Conservation (phyloP, 2,113 vertebrate species). For the Bostrychus sinensis region DNA sequence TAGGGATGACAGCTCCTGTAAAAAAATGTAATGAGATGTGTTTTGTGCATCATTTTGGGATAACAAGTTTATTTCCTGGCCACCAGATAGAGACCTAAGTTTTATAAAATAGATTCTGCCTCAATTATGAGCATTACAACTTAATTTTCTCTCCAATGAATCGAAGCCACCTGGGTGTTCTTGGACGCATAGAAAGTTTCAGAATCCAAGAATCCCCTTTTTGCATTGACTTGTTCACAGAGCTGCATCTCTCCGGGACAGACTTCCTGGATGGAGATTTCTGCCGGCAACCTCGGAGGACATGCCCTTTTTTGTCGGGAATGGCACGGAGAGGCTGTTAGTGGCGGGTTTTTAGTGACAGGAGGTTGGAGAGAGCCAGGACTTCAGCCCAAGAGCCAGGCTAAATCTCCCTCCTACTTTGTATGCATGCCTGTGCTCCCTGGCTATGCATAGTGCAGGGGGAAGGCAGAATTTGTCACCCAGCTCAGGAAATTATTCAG, state of each 20-base stretch:
- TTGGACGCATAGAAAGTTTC: slow-evolving; percentile 18
- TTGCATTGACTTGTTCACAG: not conserved
- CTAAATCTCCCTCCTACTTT: slow-evolving; percentile 67
- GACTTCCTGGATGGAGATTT: slow-evolving; percentile 31
- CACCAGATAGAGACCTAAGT: not conserved
- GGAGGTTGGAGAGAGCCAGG: slow-evolving; percentile 40
- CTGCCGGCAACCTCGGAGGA: slow-evolving; percentile 58
- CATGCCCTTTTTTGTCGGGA: slow-evolving; percentile 61
- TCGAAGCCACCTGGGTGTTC: slow-evolving; percentile 13
- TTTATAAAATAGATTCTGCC: slow-evolving; percentile 4
- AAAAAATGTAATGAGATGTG: slow-evolving; percentile 1
- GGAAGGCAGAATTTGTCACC: slow-evolving; percentile 66
- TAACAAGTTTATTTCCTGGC: not conserved
- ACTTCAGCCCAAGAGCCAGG: slow-evolving; percentile 42
- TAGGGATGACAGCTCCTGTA: too few species aligned
- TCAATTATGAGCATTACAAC: slow-evolving; percentile 12
- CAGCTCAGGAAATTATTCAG: slow-evolving; percentile 62
- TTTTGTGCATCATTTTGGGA: not conserved
- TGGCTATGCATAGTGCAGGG: slow-evolving; percentile 58
- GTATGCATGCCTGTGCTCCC: slow-evolving; percentile 64
- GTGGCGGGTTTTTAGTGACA: slow-evolving; percentile 22
- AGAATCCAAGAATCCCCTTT: not conserved
- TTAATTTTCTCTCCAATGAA: slow-evolving; percentile 19
- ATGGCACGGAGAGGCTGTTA: slow-evolving; percentile 24
- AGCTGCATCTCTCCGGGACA: slow-evolving; percentile 28